Evolutionary conservation across 2,888 invertebrate genomes (phyloP).

Genomic region (Adelphocoris suturalis): DNA sequence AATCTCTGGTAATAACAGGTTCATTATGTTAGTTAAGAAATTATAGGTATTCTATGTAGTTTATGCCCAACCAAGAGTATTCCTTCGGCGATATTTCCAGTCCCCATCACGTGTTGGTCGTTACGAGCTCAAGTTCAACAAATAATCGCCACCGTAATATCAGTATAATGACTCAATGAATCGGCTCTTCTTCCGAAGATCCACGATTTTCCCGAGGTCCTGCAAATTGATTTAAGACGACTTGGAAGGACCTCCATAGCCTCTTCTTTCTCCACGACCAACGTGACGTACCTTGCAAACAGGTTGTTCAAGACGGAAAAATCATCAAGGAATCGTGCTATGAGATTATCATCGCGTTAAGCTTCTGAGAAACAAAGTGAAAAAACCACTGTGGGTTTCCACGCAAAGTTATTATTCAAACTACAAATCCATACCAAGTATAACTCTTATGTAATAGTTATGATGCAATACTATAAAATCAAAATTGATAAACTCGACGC

Average conservation of each 20-base stretch:
- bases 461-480: too few relatives aligned
- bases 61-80: too few relatives aligned
- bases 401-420: too few relatives aligned
- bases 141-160: background rate
- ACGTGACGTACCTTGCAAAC: constrained; percentile 5
- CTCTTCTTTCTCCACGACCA: background rate
- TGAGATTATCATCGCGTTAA: background rate
- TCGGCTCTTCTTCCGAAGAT: background rate
- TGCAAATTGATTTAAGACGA: background rate
- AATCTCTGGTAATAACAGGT: too few relatives aligned
- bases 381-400: too few relatives aligned
- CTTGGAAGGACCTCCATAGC: background rate
- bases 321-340: background rate
- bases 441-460: too few relatives aligned
- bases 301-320: background rate
- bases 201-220: background rate
- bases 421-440: too few relatives aligned
- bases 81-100: too few relatives aligned
- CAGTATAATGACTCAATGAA: background rate
- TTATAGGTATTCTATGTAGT: too few relatives aligned
- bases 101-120: too few relatives aligned
- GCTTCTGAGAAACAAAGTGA: background rate
- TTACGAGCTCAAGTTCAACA: background rate
- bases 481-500: too few relatives aligned
- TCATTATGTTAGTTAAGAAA: too few relatives aligned